Percentiles rank a stretch among this genome's conserved stretches.
Evolutionary conservation across 2,797 vertebrate species (phyloP).

Genomic region (Tinamus major): DNA sequence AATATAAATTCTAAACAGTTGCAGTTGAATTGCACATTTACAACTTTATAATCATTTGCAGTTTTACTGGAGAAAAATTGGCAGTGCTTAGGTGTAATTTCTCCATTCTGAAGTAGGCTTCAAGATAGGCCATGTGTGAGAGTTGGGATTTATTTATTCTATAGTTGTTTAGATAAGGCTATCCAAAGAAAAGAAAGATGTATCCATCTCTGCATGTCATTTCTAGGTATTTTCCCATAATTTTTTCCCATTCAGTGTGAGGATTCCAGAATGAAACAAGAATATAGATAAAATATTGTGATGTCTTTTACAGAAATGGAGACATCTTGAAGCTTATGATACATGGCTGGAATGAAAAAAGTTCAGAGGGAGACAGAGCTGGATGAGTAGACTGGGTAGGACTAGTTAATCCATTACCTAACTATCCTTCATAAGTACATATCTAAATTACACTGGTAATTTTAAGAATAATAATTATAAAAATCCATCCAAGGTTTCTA

Average conservation of each 20-base stretch:
- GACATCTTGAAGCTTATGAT: background rate
- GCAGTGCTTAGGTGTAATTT: background rate
- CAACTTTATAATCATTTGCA: conserved; percentile 28
- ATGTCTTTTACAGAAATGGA: background rate
- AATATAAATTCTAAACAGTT: conserved; percentile 22
- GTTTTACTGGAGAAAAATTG: background rate
- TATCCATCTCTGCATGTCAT: background rate
- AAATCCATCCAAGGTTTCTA: background rate
- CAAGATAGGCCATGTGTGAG: background rate
- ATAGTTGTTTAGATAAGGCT: background rate
- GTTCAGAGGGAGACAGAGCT: background rate
- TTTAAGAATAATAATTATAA: background rate
- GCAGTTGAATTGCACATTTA: background rate
- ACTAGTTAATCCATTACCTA: background rate
- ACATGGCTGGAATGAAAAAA: background rate
- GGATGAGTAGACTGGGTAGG: accelerated
- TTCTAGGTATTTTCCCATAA: background rate
- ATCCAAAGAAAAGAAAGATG: background rate
- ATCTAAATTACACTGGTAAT: background rate
- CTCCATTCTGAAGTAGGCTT: background rate
- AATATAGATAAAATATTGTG: background rate
- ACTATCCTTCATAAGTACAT: background rate
- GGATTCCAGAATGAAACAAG: accelerated
- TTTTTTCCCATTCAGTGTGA: background rate
- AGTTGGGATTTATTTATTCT: background rate